Evolutionary conservation across 2,888 invertebrate species (phyloP), one percentile per base, ranked within the genome.

Genomic region (Parnassius glacialis): DNA sequence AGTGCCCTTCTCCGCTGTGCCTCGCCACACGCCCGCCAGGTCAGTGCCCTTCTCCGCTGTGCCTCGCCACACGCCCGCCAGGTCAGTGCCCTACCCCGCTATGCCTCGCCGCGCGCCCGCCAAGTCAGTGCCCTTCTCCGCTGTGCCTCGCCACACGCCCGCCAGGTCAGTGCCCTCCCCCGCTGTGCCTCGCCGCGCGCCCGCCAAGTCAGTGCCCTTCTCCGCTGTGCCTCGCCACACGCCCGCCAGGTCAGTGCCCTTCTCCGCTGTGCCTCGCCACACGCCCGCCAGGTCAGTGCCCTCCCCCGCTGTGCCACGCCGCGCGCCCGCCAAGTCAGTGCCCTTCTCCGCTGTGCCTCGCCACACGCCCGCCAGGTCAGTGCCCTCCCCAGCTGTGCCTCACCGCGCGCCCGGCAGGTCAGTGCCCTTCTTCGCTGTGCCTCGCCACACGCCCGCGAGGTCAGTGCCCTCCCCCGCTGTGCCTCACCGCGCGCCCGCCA

Each of bases 21-120:
- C 93, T 97, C 69, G 97, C 96, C 52, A 34, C 93, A 96, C 47
- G 95, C 96, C 1, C 92, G 94, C 70, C 96, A 3, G n/a, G 62
- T 96, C 96, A 2, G 96, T 97, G 11, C 95, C 96, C 73, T 94
- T 94, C 77, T 94, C 94, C 16, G 3, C 50, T 12, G 41, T 11
- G n/a, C 5, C 52, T 9, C 52, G 34, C 9, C 78, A 66, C 45
- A 34, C 56, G 10, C n/a, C 16, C 68, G 34, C 34, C 34, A 5
- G 5, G 25, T 25, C 25, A 25, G 25, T 25, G 25, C 2, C 25
- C 25, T 3, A 2, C 25, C 5, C 34, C 34, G 34, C 34, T 7
- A 7, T 34, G 34, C 34, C 34, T 34, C 34, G 7, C 34, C 34
- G 47, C 69, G 66, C 57, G 64, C 25, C 52, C 34, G 34, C 34